phyloP scores from a whole-genome alignment of 2,113 vertebrate genomes.

The Empidonax alnorum region DNA sequence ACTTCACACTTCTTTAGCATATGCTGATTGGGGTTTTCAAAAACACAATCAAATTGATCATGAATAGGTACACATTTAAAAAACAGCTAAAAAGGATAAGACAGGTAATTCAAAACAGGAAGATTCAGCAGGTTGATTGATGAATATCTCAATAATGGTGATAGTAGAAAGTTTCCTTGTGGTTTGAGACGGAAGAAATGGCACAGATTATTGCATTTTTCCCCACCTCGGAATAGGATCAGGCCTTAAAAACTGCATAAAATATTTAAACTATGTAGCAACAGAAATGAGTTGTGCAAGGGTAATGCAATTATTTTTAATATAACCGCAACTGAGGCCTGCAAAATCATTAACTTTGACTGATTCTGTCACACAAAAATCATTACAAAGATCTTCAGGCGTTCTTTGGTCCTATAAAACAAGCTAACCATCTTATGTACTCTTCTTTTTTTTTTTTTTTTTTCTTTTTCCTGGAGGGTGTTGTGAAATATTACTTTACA shows the following conservation, averaged over 20 bases:
- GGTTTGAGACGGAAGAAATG: background rate
- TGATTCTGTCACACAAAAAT: constrained; percentile 24
- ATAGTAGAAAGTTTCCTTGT: background rate
- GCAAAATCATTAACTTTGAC: constrained; percentile 37
- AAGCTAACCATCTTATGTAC: background rate
- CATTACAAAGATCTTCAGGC: constrained; percentile 1
- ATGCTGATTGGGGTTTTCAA: background rate
- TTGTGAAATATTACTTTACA: background rate
- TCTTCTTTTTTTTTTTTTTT: background rate
- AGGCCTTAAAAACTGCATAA: constrained; percentile 22
- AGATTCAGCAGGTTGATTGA: background rate
- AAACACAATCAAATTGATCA: background rate
- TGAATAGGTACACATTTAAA: background rate
- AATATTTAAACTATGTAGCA: constrained; percentile 43
- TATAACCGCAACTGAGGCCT: constrained; percentile 7
- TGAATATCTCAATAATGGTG: background rate
- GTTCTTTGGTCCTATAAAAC: constrained; percentile 1
- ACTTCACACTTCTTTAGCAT: background rate
- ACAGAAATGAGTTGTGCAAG: background rate
- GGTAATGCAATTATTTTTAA: constrained; percentile 52
- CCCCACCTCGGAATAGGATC: background rate
- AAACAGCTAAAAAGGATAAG: background rate
- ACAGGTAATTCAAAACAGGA: background rate
- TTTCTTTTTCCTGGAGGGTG: background rate
- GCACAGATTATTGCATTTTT: background rate